Evolutionary conservation across 2,888 invertebrate genomes (phyloP), one percentile per base, ranked within the genome.

Genomic region (Drosophila conformis): DNA sequence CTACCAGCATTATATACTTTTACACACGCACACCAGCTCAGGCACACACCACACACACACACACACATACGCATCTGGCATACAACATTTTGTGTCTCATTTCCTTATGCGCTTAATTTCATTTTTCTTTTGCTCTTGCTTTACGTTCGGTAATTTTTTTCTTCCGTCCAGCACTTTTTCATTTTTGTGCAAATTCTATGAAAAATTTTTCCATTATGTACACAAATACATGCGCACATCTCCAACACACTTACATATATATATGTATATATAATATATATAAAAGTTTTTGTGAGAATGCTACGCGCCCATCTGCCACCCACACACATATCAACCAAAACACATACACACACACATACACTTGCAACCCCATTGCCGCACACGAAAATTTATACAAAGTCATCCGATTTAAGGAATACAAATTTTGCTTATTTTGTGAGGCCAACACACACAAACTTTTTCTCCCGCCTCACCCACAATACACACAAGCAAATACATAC

Each of bases 341-440:
- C 54, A 56, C 38, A 69, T 36, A 73, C 33, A 67, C 33, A 61
- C 51, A 79, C 70, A 61, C 40, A 68, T 13, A 80, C 65, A 73
- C 67, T 67, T 69, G 76, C 83, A 86, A 89, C 90, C 85, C 89
- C 85, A 83, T 89, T 90, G 90, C 81, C 80, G 84, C 77, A 85
- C 85, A 90, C 85, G 86, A 88, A 87, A 90, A 90, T 89, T 91
- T 91, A 90, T 91, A 91, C 92, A 91, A 92, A 91, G 91, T 91
- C 91, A 91, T 91, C 90, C 90, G 91, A 91, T 91, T 91, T 91
- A 91, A 91, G 91, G 90, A 88, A 92, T 91, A 92, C 91, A 91
- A 91, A 91, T 91, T 91, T 91, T 87, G 80, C 85, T 91, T 90
- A 89, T 91, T 91, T 91, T 82, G 69, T 80, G 75, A 76, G 83